A percentile compares a stretch with the other conserved stretches of the same genome.
Evolutionary conservation across 1,140 invertebrate species (phyloP).

Genomic region (Drosophila mauritiana): DNA sequence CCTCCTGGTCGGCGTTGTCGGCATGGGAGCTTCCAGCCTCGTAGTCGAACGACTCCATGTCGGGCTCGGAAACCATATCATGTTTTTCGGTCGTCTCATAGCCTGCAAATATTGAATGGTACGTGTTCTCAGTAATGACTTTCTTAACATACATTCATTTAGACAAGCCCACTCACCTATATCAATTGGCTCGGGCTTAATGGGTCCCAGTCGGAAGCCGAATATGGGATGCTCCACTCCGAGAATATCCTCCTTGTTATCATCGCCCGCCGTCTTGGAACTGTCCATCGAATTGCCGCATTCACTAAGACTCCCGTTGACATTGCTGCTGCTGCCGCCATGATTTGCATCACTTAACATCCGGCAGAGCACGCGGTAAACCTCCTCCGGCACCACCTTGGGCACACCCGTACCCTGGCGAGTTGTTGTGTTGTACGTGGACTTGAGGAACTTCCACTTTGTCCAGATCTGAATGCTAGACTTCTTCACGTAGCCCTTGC

Average conservation of each 20-base stretch:
- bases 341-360: conserved; percentile 51
- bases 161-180: conserved; percentile 41
- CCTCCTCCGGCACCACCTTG: conserved; percentile 74
- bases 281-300: conserved; percentile 65
- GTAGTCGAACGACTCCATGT: conserved; percentile 39
- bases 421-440: conserved; percentile 77
- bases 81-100: conserved; percentile 55
- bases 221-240: conserved; percentile 80
- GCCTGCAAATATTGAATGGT: conserved; percentile 37
- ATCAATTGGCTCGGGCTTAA: conserved; percentile 72
- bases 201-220: conserved; percentile 71
- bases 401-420: conserved; percentile 67
- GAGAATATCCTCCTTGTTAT: conserved; percentile 57
- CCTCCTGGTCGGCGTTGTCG: conserved; percentile 20
- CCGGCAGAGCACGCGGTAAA: conserved; percentile 67
- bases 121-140: not conserved
- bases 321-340: conserved; percentile 30
- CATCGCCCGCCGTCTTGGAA: conserved; percentile 26
- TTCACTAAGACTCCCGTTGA: conserved; percentile 42
- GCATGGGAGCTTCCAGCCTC: conserved; percentile 15
- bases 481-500: conserved; percentile 74
- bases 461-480: conserved; percentile 82
- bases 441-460: conserved; percentile 83
- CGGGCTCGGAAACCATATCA: conserved; percentile 41
- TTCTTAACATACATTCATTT: not conserved